phyloP scores from a whole-genome alignment of 2,113 vertebrate species.

The Canis aureus region DNA sequence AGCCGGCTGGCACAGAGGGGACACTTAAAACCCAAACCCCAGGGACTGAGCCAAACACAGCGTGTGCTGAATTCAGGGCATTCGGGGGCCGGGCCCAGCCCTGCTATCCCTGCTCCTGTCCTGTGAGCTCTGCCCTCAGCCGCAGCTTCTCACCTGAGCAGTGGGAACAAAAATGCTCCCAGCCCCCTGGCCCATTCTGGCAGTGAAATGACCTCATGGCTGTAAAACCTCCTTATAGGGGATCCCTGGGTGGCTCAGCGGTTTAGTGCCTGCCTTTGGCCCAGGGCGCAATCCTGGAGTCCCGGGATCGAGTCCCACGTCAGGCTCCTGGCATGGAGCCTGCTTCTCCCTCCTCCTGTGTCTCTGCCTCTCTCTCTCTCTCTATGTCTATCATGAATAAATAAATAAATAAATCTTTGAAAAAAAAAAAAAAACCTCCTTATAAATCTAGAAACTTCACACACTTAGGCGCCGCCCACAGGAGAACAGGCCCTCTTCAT shows the following conservation, averaged over 20 bases:
- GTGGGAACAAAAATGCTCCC: accelerated
- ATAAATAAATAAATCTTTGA: too few species aligned
- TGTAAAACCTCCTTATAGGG: neutral
- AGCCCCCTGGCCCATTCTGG: neutral
- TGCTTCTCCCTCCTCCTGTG: too few species aligned
- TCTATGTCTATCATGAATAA: too few species aligned
- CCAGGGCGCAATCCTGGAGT: too few species aligned
- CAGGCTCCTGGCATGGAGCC: too few species aligned
- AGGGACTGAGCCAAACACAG: accelerated
- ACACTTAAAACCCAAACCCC: neutral
- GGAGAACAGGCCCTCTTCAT: neutral
- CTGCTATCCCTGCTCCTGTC: accelerated
- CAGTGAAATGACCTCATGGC: neutral
- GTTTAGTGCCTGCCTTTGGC: too few species aligned
- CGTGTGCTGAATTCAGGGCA: neutral
- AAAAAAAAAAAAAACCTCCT: neutral
- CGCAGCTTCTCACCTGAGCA: neutral
- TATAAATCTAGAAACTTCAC: neutral
- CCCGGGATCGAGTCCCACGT: too few species aligned
- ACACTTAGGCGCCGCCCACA: neutral
- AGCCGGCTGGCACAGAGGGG: neutral
- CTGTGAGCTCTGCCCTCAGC: neutral
- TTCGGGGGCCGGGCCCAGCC: neutral
- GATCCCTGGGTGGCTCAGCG: too few species aligned
- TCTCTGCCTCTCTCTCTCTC: too few species aligned